phyloP scores from a whole-genome alignment of 2,113 vertebrate species.

The Machaerirhynchus nigripectus region DNA sequence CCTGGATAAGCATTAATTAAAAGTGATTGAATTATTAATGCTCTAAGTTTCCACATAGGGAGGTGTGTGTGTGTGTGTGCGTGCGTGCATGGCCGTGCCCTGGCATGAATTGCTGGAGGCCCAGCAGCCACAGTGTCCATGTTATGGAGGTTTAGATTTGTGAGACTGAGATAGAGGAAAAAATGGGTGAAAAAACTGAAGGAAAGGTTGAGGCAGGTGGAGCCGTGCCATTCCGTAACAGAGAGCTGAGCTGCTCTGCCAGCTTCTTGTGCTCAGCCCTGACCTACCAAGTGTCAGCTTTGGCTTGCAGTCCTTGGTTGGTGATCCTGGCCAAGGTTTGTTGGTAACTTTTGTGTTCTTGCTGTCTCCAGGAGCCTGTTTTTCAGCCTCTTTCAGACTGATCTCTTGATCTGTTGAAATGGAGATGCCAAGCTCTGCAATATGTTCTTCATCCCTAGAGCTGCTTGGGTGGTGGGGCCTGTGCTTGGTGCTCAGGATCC shows the following conservation, averaged over 20 bases:
- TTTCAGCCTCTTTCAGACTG: neutral
- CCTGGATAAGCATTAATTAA: neutral
- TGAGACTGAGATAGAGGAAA: neutral
- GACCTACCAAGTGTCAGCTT: neutral
- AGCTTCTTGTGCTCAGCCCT: neutral
- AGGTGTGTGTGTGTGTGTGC: neutral
- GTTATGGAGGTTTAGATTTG: neutral
- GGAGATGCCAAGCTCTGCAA: neutral
- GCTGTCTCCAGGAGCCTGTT: neutral
- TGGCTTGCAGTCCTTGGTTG: neutral
- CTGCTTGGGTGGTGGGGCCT: neutral
- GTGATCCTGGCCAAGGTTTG: neutral
- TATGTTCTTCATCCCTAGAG: neutral
- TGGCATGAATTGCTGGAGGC: neutral
- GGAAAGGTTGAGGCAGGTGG: neutral
- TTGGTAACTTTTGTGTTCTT: neutral
- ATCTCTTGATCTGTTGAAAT: neutral
- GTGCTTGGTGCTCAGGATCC: neutral
- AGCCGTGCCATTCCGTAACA: neutral
- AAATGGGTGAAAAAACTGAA: neutral
- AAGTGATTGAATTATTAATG: neutral
- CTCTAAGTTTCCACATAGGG: neutral
- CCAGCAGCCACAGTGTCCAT: neutral
- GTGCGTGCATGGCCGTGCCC: fast-evolving
- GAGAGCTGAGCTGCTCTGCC: neutral